Evolutionary conservation across 2,888 invertebrate species (phyloP).

Genomic region (Brenthis hecate): DNA sequence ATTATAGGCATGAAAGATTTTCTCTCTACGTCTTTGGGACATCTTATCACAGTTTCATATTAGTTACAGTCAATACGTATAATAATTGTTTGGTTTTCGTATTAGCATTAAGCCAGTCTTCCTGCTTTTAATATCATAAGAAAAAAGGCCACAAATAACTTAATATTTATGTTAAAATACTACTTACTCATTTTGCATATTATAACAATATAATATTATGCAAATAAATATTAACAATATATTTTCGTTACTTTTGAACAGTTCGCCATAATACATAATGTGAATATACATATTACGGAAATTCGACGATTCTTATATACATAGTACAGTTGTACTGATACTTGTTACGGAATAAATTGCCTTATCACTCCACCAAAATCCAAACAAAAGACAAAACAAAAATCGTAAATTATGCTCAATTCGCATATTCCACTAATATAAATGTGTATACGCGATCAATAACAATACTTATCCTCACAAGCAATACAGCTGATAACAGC

Average conservation of each 20-base stretch:
- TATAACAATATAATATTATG: slow-evolving; percentile 12
- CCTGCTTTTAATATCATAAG: slow-evolving; percentile 29
- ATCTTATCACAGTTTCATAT: slow-evolving; percentile 28
- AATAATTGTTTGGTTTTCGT: slow-evolving; percentile 21
- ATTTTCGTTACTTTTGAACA: too few species aligned
- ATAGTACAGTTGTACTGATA: not conserved
- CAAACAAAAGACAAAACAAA: slow-evolving; percentile 24
- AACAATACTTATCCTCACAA: slow-evolving; percentile 27
- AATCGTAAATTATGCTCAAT: slow-evolving; percentile 22
- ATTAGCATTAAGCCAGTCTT: slow-evolving; percentile 31
- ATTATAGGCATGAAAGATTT: slow-evolving; percentile 13
- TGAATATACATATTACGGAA: too few species aligned
- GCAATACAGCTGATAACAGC: slow-evolving; percentile 31
- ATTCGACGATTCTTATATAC: too few species aligned
- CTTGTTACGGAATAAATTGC: slow-evolving; percentile 6
- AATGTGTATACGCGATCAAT: slow-evolving; percentile 13
- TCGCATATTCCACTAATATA: slow-evolving; percentile 14
- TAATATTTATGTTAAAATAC: slow-evolving; percentile 22
- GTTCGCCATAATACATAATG: too few species aligned
- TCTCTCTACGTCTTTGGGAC: slow-evolving; percentile 17
- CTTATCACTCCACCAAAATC: slow-evolving; percentile 24
- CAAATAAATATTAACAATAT: too few species aligned
- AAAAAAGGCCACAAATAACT: slow-evolving; percentile 35
- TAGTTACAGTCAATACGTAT: slow-evolving; percentile 22
- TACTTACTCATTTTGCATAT: slow-evolving; percentile 10